Conservation (phyloP, 2,888 invertebrate genomes). For the Chrysotoxum bicinctum region DNA sequence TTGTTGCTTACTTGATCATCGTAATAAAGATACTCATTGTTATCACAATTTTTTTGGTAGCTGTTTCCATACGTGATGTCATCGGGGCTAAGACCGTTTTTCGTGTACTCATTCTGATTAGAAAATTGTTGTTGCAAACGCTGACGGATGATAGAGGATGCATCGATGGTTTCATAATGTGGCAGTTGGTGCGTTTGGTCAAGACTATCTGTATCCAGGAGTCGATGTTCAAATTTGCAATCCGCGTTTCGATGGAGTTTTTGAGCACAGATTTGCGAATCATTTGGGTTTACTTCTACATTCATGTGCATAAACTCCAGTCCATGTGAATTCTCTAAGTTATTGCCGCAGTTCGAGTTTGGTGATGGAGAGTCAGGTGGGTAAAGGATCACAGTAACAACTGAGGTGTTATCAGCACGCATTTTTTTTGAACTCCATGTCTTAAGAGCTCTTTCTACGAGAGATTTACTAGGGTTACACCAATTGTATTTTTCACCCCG, state of each 20-base stretch:
- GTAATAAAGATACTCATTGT: constrained; percentile 52
- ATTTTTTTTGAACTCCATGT: constrained; percentile 92
- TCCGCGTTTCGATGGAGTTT: background rate
- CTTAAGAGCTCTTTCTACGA: constrained; percentile 91
- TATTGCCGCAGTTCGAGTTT: constrained; percentile 13
- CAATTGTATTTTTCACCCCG: constrained; percentile 81
- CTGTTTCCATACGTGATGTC: constrained; percentile 68
- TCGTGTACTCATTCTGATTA: constrained; percentile 17
- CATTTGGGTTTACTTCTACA: constrained; percentile 68
- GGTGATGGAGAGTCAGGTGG: constrained; percentile 87
- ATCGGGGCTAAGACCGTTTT: constrained; percentile 33
- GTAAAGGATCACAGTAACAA: constrained; percentile 93
- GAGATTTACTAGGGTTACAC: constrained; percentile 95
- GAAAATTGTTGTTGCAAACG: constrained; percentile 38
- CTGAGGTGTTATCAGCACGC: constrained; percentile 98
- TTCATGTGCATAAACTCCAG: constrained; percentile 74
- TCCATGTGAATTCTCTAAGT: constrained; percentile 75
- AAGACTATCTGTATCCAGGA: constrained; percentile 18
- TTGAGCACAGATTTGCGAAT: constrained; percentile 26
- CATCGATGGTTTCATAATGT: constrained; percentile 48
- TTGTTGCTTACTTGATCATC: constrained; percentile 62
- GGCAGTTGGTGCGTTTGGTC: constrained; percentile 44
- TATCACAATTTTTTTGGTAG: constrained; percentile 73
- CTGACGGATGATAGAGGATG: constrained; percentile 28
- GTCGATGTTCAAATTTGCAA: background rate